Base-by-base conservation (phyloP, 2,113 vertebrate species). In the Prionailurus bengalensis region DNA sequence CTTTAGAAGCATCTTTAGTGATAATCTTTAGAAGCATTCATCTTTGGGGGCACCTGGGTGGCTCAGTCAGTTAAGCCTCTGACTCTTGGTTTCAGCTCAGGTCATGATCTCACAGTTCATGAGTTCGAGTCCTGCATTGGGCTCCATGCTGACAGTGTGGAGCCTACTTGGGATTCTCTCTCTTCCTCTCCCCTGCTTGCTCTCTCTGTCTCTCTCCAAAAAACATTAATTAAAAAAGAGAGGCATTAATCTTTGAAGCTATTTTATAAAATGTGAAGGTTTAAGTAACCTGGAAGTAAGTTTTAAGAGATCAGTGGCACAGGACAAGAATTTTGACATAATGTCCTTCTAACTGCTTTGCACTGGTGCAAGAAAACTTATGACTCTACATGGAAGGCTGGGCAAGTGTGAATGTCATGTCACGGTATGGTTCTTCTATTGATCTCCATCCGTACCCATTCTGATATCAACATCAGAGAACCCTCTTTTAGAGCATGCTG, bases 321-420 rank as follows among this genome's bases (percentile, higher is more conserved):
- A 51, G n/a, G 19, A 7, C 51, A 94, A 23, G 31, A 63, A n/a
- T 11, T 6, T 3, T 61, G n/a, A 74, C 2, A 31, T 51, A 5
- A 36, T 36, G 11, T 31, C 3, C 39, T 39, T 80, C 15, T 39
- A 51, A 15, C 9, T 78, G 78, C 66, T 65, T 84, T 19, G 76
- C 2, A 42, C 13, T 48, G 7, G 8, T 90, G 3, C 48, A 66
- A 83, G 39, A 39, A 39, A 29, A 3, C 58, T 45, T 45, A 51
- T 16, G 7, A 31, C 1, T 61, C 33, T 11, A 6, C 3, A 9
- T 17, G 16, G 7, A 5, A 36, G 23, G 0, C 45, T 78, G 42
- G 19, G 4, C 5, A 65, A 78, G 9, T 82, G 13, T 58, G 31
- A 33, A 23, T 39, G 25, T 15, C 27, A 5, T 89, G 11, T 21